Base-by-base conservation (phyloP, 2,888 invertebrate genomes). In the Polylopha cassiicola region DNA sequence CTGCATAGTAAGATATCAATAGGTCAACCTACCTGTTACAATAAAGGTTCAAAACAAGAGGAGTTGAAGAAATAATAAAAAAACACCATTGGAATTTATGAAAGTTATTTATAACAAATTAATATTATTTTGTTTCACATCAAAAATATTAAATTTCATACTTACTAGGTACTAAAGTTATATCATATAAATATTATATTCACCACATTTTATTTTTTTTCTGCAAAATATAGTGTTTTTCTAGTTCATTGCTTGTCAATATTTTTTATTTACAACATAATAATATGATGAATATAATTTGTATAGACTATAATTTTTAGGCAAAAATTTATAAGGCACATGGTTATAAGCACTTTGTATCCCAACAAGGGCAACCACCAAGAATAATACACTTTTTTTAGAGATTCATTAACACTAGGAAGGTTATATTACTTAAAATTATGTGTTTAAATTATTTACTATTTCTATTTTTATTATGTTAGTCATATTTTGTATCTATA, bases 91-190 rank as follows among this genome's bases (percentile, higher is more conserved):
- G 39, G 44, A 50, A 73, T 74, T 68, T 75, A 74, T 73, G 65
- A 71, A 75, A 68, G 65, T 70, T 67, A 65, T 59, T 28, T 34
- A 20, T 36, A 41, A 41, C 41, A 41, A 41, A 36, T 41, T 41
- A 41, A 34, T 34, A 33, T 64, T 54, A 62, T 61, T 46, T 41
- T 48, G 58, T 58, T 64, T 58, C 47, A 68, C 65, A 67, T 70
- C 58, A 62, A 71, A 73, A 72, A 67, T 68, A 64, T 61, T 48
- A 52, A 48, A 54, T 51, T 47, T 48, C 55, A n/a, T n/a, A n/a
- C n/a, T n/a, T n/a, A n/a, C n/a, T n/a, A n/a, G n/a, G n/a, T n/a
- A n/a, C n/a, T n/a, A 53, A 45, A 45, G 48, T 47, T 44, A 50
- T 52, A 50, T 55, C 51, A 57, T 36, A 44, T 22, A 51, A 22